Conservation (phyloP, 92 coral and sea anemone genomes). For the Heteractis magnifica region DNA sequence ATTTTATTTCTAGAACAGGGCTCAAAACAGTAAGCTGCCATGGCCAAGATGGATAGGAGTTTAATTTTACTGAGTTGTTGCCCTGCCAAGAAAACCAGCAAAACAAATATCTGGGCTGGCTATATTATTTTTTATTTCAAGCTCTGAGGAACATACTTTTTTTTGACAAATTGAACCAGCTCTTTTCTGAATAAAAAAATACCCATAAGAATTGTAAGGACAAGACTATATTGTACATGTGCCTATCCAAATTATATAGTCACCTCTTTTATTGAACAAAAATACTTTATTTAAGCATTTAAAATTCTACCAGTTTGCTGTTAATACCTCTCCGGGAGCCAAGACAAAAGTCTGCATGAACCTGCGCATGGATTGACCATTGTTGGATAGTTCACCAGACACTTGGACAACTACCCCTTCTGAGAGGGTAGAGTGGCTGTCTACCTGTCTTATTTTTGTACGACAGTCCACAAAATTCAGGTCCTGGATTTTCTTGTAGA, state of each 20-base stretch:
- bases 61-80: too few relatives aligned
- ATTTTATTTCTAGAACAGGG: too few relatives aligned
- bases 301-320: not conserved
- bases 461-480: slow-evolving; percentile 92
- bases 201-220: too few relatives aligned
- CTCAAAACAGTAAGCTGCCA: too few relatives aligned
- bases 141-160: too few relatives aligned
- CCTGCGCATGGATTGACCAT: slow-evolving; percentile 91
- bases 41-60: too few relatives aligned
- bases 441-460: slow-evolving; percentile 95
- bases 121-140: too few relatives aligned
- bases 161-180: too few relatives aligned
- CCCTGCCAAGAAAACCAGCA: too few relatives aligned
- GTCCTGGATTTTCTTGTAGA: slow-evolving; percentile 80
- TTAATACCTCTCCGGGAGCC: slow-evolving; percentile 88
- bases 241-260: not conserved
- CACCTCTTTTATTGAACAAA: not conserved
- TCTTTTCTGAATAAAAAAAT: too few relatives aligned
- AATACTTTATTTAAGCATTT: not conserved
- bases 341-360: slow-evolving; percentile 98
- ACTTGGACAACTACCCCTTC: slow-evolving; percentile 97
- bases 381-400: slow-evolving; percentile 94
- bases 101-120: too few relatives aligned
- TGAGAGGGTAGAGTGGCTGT: slow-evolving; percentile 93
- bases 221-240: too few relatives aligned